Evolutionary conservation across 1,140 invertebrate species (phyloP), one percentile per base, ranked within the genome.

Genomic region (Lepidurus apus): DNA sequence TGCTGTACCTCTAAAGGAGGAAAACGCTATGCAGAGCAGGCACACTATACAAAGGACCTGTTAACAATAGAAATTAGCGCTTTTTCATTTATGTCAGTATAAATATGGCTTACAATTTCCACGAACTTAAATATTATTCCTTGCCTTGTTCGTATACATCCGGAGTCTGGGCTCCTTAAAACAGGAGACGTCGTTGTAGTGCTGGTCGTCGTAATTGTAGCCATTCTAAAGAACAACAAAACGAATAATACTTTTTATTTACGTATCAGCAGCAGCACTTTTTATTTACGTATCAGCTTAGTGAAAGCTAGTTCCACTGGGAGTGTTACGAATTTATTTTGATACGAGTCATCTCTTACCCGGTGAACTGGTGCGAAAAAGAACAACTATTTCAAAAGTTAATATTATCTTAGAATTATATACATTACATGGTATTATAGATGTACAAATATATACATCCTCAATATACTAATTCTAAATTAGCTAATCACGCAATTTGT

Each of bases 11-110:
- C 43, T 77, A 43, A 43, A 42, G 10, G 24, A 42, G 24, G 75
- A 77, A 42, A 47, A 77, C 7, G 21, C 43, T 5, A 77, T 77
- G 75, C 75, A 77, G 7, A 77, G 24, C 21, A 77, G 17, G 24
- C 75, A 43, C 11, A 77, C 47, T 17, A 77, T 11, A 24, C 47
- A 43, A 10, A 77, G 43, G 7, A 77, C 75, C 75, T 77, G 17
- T 13, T 7, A 77, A 24, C 34, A 21, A 5, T 3, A 77, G n/a
- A 2, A 77, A 26, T 7, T 13, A 13, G 10, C 26, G 13, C 7
- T 7, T 13, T 75, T n/a, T 24, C 7, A 0, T 1, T 7, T 24
- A 9, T 3, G n/a, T 75, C 0, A 9, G n/a, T 13, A 21, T 11
- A n/a, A 11, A 17, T 65, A 13, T 65, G 9, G 8, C 21, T 65